A percentile compares a stretch with the other conserved stretches of the same genome.
Evolutionary conservation across 2,113 vertebrate genomes (phyloP).

Genomic region (Zosterops lateralis): DNA sequence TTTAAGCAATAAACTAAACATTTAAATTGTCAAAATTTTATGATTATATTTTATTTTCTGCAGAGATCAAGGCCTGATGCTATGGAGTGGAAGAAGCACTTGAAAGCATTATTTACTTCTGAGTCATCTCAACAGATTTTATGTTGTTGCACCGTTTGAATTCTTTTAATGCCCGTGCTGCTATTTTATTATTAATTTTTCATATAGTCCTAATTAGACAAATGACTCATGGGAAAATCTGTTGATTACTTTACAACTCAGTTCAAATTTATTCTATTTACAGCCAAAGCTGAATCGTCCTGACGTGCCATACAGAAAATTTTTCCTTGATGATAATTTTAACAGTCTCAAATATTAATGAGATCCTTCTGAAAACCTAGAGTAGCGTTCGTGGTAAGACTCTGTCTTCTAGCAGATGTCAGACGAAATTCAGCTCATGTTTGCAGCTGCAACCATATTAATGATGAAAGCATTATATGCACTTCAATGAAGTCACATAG

Average conservation of each 20-base stretch:
- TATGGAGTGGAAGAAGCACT: not conserved
- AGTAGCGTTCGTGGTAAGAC: not conserved
- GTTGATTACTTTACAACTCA: not conserved
- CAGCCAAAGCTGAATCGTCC: not conserved
- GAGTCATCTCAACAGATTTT: not conserved
- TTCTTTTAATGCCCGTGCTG: not conserved
- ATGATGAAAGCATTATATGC: constrained; percentile 17
- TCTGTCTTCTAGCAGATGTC: not conserved
- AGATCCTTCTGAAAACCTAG: not conserved
- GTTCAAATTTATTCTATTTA: constrained; percentile 11
- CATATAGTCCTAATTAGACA: not conserved
- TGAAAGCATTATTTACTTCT: not conserved
- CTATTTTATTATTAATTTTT: constrained; percentile 4
- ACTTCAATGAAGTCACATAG: not conserved
- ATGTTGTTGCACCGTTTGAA: not conserved
- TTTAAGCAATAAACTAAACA: not conserved
- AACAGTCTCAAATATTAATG: constrained; percentile 26
- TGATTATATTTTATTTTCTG: not conserved
- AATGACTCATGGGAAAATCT: constrained; percentile 5
- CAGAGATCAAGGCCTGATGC: not conserved
- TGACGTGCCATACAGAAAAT: not conserved
- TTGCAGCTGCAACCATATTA: constrained; percentile 1
- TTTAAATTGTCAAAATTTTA: not conserved
- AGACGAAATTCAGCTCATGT: not conserved
- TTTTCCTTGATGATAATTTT: not conserved